These are phyloP conservation scores for Bergia sp. DNA, from an alignment of 92 coral and sea anemone genomes.

Conservation along the genomic window DNA sequence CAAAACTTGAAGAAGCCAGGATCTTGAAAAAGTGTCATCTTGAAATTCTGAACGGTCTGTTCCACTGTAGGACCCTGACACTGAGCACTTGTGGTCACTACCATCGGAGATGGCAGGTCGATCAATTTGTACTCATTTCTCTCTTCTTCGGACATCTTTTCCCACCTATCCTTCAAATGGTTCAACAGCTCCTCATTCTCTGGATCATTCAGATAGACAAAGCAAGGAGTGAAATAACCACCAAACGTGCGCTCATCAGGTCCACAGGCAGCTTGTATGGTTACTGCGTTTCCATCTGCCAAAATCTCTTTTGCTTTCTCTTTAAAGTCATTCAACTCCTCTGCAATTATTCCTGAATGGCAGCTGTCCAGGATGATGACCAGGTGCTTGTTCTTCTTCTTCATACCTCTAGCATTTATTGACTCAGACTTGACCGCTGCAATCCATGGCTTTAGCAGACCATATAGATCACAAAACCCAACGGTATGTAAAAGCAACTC, in stretches of 20 bases:
- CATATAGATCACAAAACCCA: conserved; percentile 72
- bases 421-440: conserved; percentile 52
- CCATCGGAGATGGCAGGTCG: conserved; percentile 59
- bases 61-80: neutral
- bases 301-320: neutral
- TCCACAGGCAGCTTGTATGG: conserved; percentile 77
- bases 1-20: conserved; percentile 43
- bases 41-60: neutral
- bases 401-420: conserved; percentile 5
- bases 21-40: conserved; percentile 33
- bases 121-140: conserved; percentile 33
- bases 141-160: conserved; percentile 28
- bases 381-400: conserved; percentile 66
- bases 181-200: conserved; percentile 32
- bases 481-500: conserved; percentile 60
- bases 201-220: conserved; percentile 54
- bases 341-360: conserved; percentile 63
- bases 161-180: conserved; percentile 47
- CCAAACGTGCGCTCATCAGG: conserved; percentile 50
- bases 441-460: conserved; percentile 64
- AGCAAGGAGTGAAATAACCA: conserved; percentile 72
- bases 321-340: conserved; percentile 41
- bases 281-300: conserved; percentile 55
- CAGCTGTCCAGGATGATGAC: conserved; percentile 70
- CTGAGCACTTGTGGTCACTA: conserved; percentile 48